Evolutionary conservation across 2,113 vertebrate genomes (phyloP).

Genomic region (Siniperca knerii): DNA sequence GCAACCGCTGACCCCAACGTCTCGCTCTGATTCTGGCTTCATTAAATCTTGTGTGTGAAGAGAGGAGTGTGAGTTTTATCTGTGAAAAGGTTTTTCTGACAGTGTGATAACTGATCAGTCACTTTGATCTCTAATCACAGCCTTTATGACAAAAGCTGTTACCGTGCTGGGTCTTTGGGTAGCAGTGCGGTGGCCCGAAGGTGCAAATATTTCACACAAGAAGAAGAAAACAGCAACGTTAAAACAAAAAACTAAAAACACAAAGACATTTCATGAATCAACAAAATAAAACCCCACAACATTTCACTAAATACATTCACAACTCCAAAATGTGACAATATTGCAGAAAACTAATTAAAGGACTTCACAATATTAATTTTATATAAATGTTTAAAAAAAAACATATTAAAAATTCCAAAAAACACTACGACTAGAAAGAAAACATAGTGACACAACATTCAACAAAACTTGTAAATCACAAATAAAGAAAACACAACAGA

Average conservation of each 20-base stretch:
- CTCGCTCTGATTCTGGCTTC: conserved; percentile 12
- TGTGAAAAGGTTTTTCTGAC: conserved; percentile 25
- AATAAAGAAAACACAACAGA: not conserved
- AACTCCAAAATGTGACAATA: not conserved
- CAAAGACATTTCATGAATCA: not conserved
- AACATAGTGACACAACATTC: not conserved
- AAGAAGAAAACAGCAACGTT: not conserved
- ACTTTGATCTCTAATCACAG: conserved; percentile 4
- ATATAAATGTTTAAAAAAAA: conserved; percentile 17
- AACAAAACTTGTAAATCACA: not conserved
- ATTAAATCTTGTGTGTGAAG: conserved; percentile 47
- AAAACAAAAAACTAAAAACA: not conserved
- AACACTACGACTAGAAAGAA: not conserved
- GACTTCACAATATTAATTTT: conserved; percentile 5
- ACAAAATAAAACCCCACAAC: not conserved
- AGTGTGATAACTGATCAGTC: not conserved
- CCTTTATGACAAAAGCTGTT: not conserved
- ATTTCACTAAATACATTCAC: not conserved
- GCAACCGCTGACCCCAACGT: not conserved
- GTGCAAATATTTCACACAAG: conserved; percentile 1
- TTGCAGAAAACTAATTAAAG: not conserved
- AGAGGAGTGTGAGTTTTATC: conserved; percentile 33
- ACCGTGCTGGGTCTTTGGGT: not conserved
- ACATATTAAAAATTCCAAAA: not conserved
- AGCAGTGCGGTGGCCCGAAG: not conserved